Base-by-base conservation (phyloP, 2,113 vertebrate genomes). In the Smithornis capensis region DNA sequence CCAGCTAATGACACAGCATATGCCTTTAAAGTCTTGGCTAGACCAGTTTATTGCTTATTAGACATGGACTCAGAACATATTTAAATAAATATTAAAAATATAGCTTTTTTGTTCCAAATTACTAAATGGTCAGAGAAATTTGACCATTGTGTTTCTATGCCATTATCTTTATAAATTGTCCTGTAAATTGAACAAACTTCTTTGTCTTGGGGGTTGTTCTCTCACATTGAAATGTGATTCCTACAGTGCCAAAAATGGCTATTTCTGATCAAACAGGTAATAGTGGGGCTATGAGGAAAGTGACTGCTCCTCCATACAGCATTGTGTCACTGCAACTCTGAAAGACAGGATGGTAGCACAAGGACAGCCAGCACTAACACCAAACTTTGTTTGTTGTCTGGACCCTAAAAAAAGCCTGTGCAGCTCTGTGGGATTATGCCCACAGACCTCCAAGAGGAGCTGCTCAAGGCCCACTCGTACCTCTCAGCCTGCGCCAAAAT, bases 41-140 rank as follows among this genome's bases (percentile, higher is more conserved):
- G 96, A 98, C 94, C 96, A 96, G 86, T 93, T 97, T 97, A 98
- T 97, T 98, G 97, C 97, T 97, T 97, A 93, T 95, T 97, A 97
- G 89, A 95, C 94, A 96, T 86, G 96, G 96, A 97, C 93, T 95
- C 92, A 97, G 95, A 97, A 97, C 96, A 97, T 93, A 96, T 81
- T 95, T 95, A 96, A 98, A 98, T 98, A 98, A 98, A 98, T 98
- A 98, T 79, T 82, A 91, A 98, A 98, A 97, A 97, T 97, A 97
- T 81, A 94, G 62, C 80, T 87, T 92, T 31, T 97, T 97, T 97
- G 96, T 97, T 95, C 97, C 96, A 97, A 97, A 96, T 97, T 97
- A 97, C 87, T 91, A 97, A 97, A 97, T 97, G 97, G 97, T 95
- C 98, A 98, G 94, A 97, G 96, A 97, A 97, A 96, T 95, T 63